A percentile compares a stretch with the other conserved stretches of the same genome.
Conservation (phyloP, 2,113 vertebrate genomes). For the Ictalurus furcatus region DNA sequence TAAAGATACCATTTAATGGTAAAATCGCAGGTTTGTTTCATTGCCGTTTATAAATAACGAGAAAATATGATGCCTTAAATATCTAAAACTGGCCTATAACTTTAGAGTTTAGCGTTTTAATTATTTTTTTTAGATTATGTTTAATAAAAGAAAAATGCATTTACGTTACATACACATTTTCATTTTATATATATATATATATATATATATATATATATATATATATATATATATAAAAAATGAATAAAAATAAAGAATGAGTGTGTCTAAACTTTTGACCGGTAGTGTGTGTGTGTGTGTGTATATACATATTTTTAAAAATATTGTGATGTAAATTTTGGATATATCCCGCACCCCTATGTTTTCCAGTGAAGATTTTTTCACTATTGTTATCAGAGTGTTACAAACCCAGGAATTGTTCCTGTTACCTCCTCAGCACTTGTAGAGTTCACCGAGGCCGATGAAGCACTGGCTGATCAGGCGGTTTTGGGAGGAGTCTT, state of each 20-base stretch:
- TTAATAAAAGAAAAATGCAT: not conserved
- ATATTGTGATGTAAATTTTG: too few relatives aligned
- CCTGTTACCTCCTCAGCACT: constrained; percentile 71
- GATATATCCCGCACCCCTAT: not conserved
- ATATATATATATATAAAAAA: too few relatives aligned
- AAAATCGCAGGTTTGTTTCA: not conserved
- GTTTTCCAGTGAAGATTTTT: not conserved
- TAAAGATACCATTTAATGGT: not conserved
- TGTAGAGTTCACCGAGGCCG: constrained; percentile 94
- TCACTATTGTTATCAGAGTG: too few relatives aligned
- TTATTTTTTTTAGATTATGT: not conserved
- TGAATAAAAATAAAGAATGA: too few relatives aligned
- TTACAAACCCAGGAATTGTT: not conserved
- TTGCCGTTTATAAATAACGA: not conserved
- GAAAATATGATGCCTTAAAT: not conserved
- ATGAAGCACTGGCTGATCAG: constrained; percentile 89
- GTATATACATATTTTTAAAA: too few relatives aligned
- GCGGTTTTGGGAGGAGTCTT: constrained; percentile 89
- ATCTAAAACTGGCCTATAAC: not conserved
- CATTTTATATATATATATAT: too few relatives aligned
- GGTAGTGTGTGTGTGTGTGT: too few relatives aligned
- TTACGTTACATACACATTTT: not conserved
- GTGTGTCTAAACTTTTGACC: too few relatives aligned
- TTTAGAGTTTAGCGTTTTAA: too few relatives aligned
- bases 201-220: too few relatives aligned